phyloP scores from a whole-genome alignment of 2,797 vertebrate species.

The Tolypeutes matacus region DNA sequence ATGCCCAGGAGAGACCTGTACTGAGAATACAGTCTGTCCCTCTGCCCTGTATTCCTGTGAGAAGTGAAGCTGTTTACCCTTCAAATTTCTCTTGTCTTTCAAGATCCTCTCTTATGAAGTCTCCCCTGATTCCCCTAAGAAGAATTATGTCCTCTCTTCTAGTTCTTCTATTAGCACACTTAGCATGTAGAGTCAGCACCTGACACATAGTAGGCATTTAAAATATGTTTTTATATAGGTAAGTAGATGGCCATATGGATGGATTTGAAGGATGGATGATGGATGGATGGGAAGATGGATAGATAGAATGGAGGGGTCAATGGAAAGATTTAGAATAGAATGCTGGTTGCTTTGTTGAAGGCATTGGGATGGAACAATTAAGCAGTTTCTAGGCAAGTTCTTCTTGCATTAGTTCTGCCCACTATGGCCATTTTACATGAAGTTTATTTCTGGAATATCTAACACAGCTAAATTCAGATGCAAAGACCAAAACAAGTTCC shows the following conservation, averaged over 20 bases:
- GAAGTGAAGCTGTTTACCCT: background rate
- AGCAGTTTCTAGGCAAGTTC: constrained; percentile 5
- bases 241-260: background rate
- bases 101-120: background rate
- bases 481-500: constrained; percentile 3
- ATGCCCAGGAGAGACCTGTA: background rate
- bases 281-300: too few relatives aligned
- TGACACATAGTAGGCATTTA: background rate
- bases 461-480: background rate
- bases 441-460: constrained; percentile 11
- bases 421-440: background rate
- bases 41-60: background rate
- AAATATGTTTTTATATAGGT: background rate
- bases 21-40: background rate
- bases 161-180: constrained; percentile 20
- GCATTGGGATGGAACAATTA: background rate
- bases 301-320: background rate
- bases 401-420: background rate
- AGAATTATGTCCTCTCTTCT: background rate
- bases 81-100: background rate
- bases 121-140: background rate
- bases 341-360: background rate
- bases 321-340: background rate
- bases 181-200: background rate
- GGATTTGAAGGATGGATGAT: background rate